Percentiles rank a stretch among this genome's conserved stretches.
These are phyloP conservation scores for Penaeus japonicus DNA, from an alignment of 1,140 invertebrate genomes.

Conservation along the genomic window DNA sequence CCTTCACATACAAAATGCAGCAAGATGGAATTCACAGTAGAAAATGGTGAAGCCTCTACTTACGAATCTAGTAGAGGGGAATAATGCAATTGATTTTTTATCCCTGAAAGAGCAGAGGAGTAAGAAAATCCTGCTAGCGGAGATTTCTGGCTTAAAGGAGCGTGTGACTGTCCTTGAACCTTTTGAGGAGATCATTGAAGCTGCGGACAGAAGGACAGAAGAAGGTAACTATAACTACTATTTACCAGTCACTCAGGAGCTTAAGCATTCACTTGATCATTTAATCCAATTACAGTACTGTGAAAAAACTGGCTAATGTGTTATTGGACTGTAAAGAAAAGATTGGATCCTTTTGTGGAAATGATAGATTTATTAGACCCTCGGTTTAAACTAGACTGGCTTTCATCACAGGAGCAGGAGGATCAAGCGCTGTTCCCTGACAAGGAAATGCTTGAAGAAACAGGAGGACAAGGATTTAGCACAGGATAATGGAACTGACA, in stretches of 20 bases:
- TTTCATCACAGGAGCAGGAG: neutral
- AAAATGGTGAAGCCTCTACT: neutral
- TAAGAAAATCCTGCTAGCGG: neutral
- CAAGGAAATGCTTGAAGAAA: neutral
- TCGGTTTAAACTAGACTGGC: neutral
- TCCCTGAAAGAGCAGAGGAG: neutral
- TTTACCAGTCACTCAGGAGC: neutral
- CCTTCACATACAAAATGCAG: constrained; percentile 1
- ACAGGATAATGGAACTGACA: too few species aligned
- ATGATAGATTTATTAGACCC: neutral
- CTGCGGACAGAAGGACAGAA: neutral
- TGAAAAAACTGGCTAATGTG: neutral
- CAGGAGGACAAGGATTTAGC: neutral
- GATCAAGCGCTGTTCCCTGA: neutral
- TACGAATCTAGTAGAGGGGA: neutral
- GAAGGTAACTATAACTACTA: too few species aligned
- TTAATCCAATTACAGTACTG: neutral
- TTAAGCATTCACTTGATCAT: neutral
- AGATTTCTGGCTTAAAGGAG: neutral
- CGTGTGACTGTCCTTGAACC: neutral
- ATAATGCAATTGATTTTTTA: neutral
- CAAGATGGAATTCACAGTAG: neutral
- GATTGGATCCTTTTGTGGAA: neutral
- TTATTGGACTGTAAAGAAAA: neutral
- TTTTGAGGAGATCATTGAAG: neutral